Conservation (phyloP, 2,797 vertebrate species). For the Cirrhinus mrigala region DNA sequence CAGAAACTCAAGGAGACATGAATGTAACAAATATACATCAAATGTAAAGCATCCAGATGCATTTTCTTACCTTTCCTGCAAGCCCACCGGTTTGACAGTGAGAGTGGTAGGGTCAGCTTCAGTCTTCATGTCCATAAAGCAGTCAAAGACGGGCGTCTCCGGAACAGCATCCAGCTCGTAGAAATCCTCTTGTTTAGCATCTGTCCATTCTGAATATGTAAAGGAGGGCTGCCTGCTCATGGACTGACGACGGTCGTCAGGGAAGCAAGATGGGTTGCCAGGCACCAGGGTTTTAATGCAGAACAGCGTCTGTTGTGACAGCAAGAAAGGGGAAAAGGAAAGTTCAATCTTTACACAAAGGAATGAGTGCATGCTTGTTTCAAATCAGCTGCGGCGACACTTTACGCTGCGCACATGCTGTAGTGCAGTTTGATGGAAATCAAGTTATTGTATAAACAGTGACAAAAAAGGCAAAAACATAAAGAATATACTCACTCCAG, state of each 20-base stretch:
- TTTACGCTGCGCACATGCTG: not conserved
- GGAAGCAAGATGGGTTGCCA: slow-evolving; percentile 67
- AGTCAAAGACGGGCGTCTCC: slow-evolving; percentile 93
- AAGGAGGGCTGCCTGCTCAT: slow-evolving; percentile 98
- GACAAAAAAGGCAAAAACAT: not conserved
- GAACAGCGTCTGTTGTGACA: slow-evolving; percentile 75
- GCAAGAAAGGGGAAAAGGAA: slow-evolving; percentile 61
- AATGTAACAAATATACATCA: too few species aligned
- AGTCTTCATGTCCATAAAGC: slow-evolving; percentile 84
- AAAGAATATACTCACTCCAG: slow-evolving; percentile 77
- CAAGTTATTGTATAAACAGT: not conserved
- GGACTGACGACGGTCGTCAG: slow-evolving; percentile 91
- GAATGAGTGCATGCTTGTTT: not conserved
- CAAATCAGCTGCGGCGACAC: not conserved
- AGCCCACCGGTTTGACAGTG: slow-evolving; percentile 91
- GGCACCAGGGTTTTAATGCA: slow-evolving; percentile 75
- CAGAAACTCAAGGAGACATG: too few species aligned
- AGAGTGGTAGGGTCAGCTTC: slow-evolving; percentile 90
- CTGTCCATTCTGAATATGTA: slow-evolving; percentile 97
- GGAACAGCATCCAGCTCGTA: slow-evolving; percentile 89
- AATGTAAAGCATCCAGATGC: not conserved
- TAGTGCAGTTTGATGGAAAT: not conserved
- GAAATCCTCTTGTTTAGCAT: slow-evolving; percentile 90
- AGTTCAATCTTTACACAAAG: slow-evolving; percentile 1
- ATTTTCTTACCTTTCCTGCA: slow-evolving; percentile 91